phyloP scores from a whole-genome alignment of 2,113 vertebrate species.

The Chionomys nivalis region DNA sequence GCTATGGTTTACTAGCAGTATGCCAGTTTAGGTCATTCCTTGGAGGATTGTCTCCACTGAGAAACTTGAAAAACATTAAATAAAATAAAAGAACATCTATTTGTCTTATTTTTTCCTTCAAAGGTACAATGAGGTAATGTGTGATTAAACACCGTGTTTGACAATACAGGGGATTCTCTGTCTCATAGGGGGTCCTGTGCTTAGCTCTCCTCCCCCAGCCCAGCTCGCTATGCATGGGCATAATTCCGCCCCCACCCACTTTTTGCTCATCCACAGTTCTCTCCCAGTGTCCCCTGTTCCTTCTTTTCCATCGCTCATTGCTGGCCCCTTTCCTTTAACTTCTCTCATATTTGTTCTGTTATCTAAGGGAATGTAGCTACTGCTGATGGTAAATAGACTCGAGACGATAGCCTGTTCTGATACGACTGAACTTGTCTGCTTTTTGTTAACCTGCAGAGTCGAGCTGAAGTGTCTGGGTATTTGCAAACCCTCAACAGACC shows the following conservation, averaged over 20 bases:
- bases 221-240: neutral
- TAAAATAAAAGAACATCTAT: neutral
- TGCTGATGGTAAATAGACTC: conserved; percentile 64
- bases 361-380: conserved; percentile 65
- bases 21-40: neutral
- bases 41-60: conserved; percentile 40
- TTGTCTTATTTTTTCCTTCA: neutral
- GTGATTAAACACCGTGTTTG: neutral
- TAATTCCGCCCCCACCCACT: neutral
- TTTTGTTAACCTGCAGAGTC: conserved; percentile 49
- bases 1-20: neutral
- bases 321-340: neutral
- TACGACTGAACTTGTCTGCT: conserved; percentile 60
- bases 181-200: neutral
- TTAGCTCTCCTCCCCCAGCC: neutral
- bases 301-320: neutral
- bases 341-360: conserved; percentile 70
- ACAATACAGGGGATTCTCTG: neutral
- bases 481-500: neutral
- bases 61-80: neutral
- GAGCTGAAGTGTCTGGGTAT: neutral
- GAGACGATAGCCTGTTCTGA: conserved; percentile 67
- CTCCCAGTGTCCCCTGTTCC: neutral
- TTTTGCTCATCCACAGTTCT: neutral
- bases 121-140: neutral